Conservation (phyloP, 2,797 vertebrate species). For the Spinus pinus region DNA sequence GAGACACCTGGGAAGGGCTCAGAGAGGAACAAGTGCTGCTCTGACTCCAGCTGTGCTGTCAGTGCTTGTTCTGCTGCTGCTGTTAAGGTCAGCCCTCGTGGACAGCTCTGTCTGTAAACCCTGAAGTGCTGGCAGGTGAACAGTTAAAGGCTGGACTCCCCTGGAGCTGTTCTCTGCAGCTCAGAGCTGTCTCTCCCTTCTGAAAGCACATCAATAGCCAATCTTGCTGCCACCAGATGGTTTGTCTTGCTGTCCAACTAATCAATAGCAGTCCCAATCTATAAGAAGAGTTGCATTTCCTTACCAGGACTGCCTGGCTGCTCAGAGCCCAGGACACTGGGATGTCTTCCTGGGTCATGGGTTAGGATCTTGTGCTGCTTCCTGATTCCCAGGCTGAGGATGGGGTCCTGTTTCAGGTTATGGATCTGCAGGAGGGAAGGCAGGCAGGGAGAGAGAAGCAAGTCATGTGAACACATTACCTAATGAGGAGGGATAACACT, state of each 20-base stretch:
- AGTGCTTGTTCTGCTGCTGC: not conserved
- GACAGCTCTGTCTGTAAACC: not conserved
- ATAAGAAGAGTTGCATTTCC: not conserved
- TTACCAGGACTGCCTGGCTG: not conserved
- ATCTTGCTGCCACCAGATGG: slow-evolving; percentile 21
- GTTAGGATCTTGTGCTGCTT: not conserved
- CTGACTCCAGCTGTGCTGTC: not conserved
- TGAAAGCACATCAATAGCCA: slow-evolving; percentile 23
- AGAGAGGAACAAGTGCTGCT: not conserved
- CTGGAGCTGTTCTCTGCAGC: not conserved
- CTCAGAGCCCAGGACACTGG: not conserved
- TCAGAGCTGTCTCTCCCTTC: not conserved
- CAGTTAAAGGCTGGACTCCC: not conserved
- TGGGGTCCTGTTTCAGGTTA: slow-evolving; percentile 2
- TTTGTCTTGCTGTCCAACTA: slow-evolving; percentile 25
- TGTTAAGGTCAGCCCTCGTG: not conserved
- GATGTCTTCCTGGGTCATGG: not conserved
- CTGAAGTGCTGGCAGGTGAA: not conserved
- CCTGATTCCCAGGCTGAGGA: not conserved
- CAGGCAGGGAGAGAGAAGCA: not conserved
- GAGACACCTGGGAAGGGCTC: not conserved
- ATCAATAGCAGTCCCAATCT: not conserved
- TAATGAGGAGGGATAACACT: not conserved
- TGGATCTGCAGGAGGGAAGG: slow-evolving; percentile 21
- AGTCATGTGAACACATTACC: not conserved